A percentile compares a stretch with the other conserved stretches of the same genome.
Evolutionary conservation across 2,797 vertebrate species (phyloP).

Genomic region (Diceros bicornis): DNA sequence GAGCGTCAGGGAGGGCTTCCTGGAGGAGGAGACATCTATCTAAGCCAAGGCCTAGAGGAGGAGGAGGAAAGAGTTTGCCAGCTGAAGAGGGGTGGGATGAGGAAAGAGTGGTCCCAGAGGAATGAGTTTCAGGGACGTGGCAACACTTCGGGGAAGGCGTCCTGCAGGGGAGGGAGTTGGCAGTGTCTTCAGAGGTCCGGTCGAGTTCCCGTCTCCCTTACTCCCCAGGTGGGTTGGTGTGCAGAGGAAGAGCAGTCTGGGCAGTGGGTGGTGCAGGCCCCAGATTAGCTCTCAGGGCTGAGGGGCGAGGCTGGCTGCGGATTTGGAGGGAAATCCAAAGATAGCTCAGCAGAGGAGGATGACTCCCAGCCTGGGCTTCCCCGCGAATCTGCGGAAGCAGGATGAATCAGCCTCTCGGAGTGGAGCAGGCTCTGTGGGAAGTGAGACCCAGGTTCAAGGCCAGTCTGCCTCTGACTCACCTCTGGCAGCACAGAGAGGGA

Average conservation of each 20-base stretch:
- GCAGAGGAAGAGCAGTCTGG: background rate
- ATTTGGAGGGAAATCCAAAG: conserved; percentile 87
- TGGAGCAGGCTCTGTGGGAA: conserved; percentile 45
- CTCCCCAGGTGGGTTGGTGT: background rate
- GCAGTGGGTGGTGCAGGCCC: conserved; percentile 13
- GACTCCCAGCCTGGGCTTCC: conserved; percentile 84
- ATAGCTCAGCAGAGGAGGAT: conserved; percentile 89
- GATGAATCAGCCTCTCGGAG: conserved; percentile 75
- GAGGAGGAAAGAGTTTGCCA: background rate
- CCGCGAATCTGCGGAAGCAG: conserved; percentile 15
- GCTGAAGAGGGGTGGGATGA: background rate
- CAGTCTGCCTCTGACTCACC: conserved; percentile 67
- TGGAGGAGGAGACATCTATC: background rate
- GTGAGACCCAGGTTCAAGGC: conserved; percentile 62
- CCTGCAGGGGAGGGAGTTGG: background rate
- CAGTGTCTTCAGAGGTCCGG: background rate
- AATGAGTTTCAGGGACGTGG: background rate
- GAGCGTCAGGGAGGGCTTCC: conserved; percentile 8
- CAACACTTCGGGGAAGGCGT: background rate
- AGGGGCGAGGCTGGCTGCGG: conserved; percentile 80
- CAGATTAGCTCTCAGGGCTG: conserved; percentile 79
- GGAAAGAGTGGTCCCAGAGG: background rate
- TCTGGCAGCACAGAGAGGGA: background rate
- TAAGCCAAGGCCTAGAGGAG: background rate
- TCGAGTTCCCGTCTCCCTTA: background rate